A percentile compares a stretch with the other conserved stretches of the same genome.
phyloP scores from a whole-genome alignment of 2,113 vertebrate species.

The Ctenodactylus gundi region DNA sequence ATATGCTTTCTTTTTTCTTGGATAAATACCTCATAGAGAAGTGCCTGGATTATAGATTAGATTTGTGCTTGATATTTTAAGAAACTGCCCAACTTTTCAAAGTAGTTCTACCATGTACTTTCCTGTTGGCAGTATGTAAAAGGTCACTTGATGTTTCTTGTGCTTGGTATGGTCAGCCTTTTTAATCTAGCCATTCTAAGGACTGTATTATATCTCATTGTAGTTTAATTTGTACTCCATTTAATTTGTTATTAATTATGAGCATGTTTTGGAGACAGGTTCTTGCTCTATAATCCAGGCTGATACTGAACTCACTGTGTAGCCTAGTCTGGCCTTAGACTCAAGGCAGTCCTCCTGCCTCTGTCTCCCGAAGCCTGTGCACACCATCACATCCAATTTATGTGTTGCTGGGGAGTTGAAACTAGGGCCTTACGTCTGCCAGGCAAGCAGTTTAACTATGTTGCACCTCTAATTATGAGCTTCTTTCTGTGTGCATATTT shows the following conservation, averaged over 20 bases:
- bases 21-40: not conserved
- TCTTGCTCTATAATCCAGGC: no score
- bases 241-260: not conserved
- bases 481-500: not conserved
- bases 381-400: no score
- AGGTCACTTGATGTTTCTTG: not conserved
- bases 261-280: no score
- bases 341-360: no score
- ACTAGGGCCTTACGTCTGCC: no score
- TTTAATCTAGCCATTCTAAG: not conserved
- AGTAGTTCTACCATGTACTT: not conserved
- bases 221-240: not conserved
- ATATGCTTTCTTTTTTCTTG: not conserved
- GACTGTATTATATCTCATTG: not conserved
- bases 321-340: no score
- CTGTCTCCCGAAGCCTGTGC: no score
- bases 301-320: no score
- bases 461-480: not conserved
- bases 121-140: no score
- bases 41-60: not conserved
- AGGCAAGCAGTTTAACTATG: no score
- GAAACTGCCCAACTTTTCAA: not conserved
- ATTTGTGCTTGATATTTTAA: not conserved
- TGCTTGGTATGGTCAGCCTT: not conserved
- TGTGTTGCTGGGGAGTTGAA: no score